Percentiles rank a stretch among this genome's conserved stretches.
These are phyloP conservation scores for Colletes gigas DNA, from an alignment of 1,140 invertebrate genomes.

Conservation along the genomic window DNA sequence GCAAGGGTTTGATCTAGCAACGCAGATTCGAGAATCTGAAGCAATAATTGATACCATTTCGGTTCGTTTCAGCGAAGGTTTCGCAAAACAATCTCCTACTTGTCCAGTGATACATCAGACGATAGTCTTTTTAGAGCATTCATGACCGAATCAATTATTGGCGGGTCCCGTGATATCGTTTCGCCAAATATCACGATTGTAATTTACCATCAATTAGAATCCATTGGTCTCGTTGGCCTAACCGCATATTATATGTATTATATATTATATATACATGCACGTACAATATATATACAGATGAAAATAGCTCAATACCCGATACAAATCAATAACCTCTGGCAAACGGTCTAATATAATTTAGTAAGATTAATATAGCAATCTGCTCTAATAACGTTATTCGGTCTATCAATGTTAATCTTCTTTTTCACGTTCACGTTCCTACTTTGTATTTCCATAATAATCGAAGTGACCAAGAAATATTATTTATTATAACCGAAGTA, in stretches of 20 bases:
- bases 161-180: background rate
- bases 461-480: too few relatives aligned
- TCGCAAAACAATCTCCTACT: too few relatives aligned
- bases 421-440: too few relatives aligned
- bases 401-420: background rate
- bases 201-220: slow-evolving; percentile 41
- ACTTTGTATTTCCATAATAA: too few relatives aligned
- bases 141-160: background rate
- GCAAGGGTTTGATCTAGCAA: too few relatives aligned
- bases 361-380: slow-evolving; percentile 3
- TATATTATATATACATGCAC: slow-evolving; percentile 3
- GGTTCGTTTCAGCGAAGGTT: too few relatives aligned
- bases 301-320: slow-evolving; percentile 31
- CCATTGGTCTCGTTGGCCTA: slow-evolving; percentile 19
- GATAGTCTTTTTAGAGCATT: background rate
- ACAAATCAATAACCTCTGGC: slow-evolving; percentile 38
- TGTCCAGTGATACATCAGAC: background rate
- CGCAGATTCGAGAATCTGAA: too few relatives aligned
- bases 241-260: slow-evolving; percentile 42
- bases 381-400: background rate
- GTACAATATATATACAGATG: background rate
- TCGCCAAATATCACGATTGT: slow-evolving; percentile 9
- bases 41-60: too few relatives aligned
- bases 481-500: too few relatives aligned
- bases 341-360: slow-evolving; percentile 37